Conservation (phyloP, 2,888 invertebrate species). For the Morinoia aosen region DNA sequence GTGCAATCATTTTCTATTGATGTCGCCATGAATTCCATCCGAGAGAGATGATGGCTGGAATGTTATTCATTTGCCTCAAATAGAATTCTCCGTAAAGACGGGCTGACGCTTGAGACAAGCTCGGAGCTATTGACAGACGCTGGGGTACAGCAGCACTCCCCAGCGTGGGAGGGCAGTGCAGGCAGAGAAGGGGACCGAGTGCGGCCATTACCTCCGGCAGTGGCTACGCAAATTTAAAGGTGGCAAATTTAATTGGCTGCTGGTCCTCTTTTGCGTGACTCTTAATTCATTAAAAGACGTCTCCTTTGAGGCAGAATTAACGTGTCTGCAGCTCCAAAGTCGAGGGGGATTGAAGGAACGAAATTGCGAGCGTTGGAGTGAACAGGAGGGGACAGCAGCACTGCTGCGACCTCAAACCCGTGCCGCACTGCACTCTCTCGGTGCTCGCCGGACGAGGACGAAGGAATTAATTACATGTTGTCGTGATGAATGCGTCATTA, state of each 20-base stretch:
- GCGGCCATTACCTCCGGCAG: background rate
- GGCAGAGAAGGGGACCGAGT: background rate
- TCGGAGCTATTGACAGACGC: background rate
- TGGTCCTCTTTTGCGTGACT: background rate
- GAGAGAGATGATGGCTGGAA: background rate
- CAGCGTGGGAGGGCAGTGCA: background rate
- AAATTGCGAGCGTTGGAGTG: background rate
- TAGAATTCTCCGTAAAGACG: background rate
- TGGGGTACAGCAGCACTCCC: background rate
- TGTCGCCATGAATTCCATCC: too few species aligned
- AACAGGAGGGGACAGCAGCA: too few species aligned
- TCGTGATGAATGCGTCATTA: background rate
- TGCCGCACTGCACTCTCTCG: background rate
- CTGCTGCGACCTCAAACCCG: background rate
- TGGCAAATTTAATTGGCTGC: background rate
- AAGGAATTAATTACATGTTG: too few species aligned
- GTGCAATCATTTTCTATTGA: too few species aligned
- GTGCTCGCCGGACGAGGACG: background rate
- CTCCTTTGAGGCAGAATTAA: background rate
- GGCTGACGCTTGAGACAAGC: background rate
- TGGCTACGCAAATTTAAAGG: background rate
- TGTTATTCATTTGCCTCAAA: background rate
- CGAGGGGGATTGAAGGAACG: background rate
- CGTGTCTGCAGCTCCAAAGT: background rate
- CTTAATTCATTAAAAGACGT: background rate